Percentiles rank a stretch among this genome's conserved stretches.
Conservation (phyloP, 1,140 invertebrate species). For the Tetramorium alpestre region DNA sequence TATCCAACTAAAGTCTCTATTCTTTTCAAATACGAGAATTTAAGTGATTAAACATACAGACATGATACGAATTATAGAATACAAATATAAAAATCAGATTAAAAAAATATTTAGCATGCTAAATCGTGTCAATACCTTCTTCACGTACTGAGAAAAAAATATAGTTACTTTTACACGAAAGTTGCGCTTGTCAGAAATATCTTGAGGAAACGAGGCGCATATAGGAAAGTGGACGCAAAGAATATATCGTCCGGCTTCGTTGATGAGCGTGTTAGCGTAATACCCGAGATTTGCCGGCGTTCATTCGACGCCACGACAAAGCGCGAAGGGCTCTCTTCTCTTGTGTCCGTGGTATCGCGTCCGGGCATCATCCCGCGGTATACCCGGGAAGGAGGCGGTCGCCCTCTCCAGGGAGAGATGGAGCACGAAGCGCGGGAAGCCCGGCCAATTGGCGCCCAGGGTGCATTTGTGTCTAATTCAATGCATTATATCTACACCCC, state of each 20-base stretch:
- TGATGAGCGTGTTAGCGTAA: slow-evolving; percentile 67
- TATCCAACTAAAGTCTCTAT: neutral
- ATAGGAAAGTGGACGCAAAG: neutral
- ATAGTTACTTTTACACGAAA: too few relatives aligned
- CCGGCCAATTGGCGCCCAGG: slow-evolving; percentile 83
- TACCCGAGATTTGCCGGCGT: slow-evolving; percentile 38
- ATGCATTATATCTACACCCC: slow-evolving; percentile 81
- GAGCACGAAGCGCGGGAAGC: slow-evolving; percentile 81
- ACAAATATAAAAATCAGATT: neutral
- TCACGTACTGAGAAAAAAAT: too few relatives aligned
- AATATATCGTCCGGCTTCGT: slow-evolving; percentile 34
- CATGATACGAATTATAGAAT: neutral
- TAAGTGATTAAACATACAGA: neutral
- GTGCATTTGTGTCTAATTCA: slow-evolving; percentile 85
- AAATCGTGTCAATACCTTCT: neutral
- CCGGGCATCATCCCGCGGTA: slow-evolving; percentile 62
- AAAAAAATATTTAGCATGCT: neutral
- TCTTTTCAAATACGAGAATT: neutral
- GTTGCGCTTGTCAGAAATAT: neutral
- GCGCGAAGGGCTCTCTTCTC: slow-evolving; percentile 27
- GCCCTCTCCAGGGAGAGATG: slow-evolving; percentile 79
- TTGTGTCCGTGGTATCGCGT: slow-evolving; percentile 49
- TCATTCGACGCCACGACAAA: slow-evolving; percentile 7
- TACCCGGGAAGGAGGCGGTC: slow-evolving; percentile 72
- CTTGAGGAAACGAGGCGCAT: neutral